A percentile compares a stretch with the other conserved stretches of the same genome.
Evolutionary conservation across 35 echinoderm and acorn worm species (phyloP).

Genomic region (Ptychodera flava): DNA sequence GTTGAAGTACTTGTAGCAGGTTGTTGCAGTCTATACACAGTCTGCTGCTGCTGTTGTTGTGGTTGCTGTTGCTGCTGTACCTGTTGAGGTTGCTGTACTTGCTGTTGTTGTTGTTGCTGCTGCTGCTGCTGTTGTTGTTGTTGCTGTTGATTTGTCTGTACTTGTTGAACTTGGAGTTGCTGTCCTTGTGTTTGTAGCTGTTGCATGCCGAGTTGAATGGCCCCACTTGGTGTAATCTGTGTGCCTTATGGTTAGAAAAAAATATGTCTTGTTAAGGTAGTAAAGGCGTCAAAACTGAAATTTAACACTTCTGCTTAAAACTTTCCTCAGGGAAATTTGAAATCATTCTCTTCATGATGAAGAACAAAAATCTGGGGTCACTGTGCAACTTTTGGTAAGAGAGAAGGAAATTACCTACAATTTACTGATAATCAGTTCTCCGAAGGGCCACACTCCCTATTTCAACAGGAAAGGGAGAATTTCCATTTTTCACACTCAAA

Average conservation of each 20-base stretch:
- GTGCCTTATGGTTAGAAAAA: background rate
- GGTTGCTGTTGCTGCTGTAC: background rate
- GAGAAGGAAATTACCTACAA: no score
- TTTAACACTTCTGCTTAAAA: no score
- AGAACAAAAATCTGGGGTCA: no score
- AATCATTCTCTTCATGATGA: no score
- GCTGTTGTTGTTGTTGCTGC: background rate
- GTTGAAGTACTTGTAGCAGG: background rate
- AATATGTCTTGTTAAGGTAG: no score
- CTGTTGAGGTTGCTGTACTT: background rate
- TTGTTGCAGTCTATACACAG: background rate
- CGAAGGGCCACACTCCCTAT: no score
- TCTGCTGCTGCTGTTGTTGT: background rate
- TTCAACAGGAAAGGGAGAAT: no score
- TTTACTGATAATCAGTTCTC: no score
- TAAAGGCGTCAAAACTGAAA: no score
- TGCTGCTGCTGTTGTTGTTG: background rate
- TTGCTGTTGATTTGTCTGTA: background rate
- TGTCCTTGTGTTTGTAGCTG: background rate
- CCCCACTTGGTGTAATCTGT: background rate
- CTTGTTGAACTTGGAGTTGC: background rate
- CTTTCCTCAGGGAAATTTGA: no score
- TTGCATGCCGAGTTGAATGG: background rate
- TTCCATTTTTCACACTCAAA: no score
- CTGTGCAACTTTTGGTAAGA: no score